Conservation (phyloP, 2,113 vertebrate genomes). For the Rattus norvegicus region DNA sequence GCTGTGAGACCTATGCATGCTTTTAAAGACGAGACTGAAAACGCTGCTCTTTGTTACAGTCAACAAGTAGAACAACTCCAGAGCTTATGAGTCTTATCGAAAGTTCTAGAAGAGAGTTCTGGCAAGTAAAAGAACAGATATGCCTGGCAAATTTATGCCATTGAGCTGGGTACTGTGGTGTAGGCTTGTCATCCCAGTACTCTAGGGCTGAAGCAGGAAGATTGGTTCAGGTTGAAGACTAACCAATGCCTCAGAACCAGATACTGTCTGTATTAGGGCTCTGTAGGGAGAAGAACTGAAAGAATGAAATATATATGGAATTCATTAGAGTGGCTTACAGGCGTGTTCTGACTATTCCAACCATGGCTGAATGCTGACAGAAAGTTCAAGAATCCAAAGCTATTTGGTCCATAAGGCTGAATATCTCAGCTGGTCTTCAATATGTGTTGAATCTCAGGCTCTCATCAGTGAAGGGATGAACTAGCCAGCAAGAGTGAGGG, state of each 20-base stretch:
- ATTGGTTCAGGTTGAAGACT: neutral
- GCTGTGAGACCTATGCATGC: neutral
- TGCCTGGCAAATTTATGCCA: neutral
- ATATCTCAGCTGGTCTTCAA: neutral
- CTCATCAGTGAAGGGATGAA: neutral
- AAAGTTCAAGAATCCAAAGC: neutral
- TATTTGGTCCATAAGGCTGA: neutral
- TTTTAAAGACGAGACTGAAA: neutral
- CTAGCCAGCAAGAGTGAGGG: neutral
- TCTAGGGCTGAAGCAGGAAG: neutral
- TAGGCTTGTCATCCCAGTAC: neutral
- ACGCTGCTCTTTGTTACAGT: constrained; percentile 2
- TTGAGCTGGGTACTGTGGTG: neutral
- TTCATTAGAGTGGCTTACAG: neutral
- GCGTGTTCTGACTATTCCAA: neutral
- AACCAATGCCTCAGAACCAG: neutral
- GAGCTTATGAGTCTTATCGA: neutral
- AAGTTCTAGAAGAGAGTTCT: neutral
- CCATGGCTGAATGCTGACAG: neutral
- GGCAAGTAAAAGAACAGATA: constrained; percentile 11
- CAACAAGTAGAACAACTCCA: neutral
- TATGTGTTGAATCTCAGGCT: neutral
- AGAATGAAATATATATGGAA: neutral
- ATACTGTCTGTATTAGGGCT: neutral
- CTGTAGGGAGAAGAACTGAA: neutral